Conservation (phyloP, 2,797 vertebrate species). For the Odontamblyopus rebecca region DNA sequence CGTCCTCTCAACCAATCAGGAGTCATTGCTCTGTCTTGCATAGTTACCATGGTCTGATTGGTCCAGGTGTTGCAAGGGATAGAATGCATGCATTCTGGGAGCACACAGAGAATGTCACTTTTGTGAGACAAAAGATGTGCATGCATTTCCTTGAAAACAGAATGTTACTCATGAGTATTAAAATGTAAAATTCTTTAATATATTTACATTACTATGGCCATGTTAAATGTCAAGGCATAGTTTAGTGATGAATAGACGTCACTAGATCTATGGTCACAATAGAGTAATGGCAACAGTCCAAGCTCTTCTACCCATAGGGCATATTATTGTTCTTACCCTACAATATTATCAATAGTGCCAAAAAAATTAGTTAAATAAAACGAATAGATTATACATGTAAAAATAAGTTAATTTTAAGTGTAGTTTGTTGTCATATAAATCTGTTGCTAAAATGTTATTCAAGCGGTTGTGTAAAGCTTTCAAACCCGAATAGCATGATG, state of each 20-base stretch:
- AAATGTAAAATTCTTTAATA: background rate
- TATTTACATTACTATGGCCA: background rate
- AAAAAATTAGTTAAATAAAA: background rate
- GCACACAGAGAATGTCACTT: slow-evolving; percentile 20
- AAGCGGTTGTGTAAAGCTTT: slow-evolving; percentile 39
- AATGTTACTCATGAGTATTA: background rate
- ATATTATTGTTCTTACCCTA: background rate
- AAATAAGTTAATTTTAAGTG: background rate
- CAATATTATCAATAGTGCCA: background rate
- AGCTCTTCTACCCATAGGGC: background rate
- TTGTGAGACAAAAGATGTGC: slow-evolving; percentile 21
- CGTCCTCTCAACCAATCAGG: slow-evolving; percentile 72
- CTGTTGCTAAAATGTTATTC: slow-evolving; percentile 51
- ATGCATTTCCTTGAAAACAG: background rate
- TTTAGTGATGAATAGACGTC: background rate
- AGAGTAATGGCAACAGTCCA: background rate
- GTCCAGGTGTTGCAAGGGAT: slow-evolving; percentile 79
- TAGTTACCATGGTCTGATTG: slow-evolving; percentile 71
- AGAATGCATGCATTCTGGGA: slow-evolving; percentile 38
- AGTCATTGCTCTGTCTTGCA: slow-evolving; percentile 51
- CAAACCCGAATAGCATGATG: slow-evolving; percentile 19
- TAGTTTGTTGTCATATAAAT: slow-evolving; percentile 13
- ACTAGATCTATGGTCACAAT: background rate
- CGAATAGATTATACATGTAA: background rate
- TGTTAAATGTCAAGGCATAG: background rate